Base-by-base conservation (phyloP, 2,888 invertebrate genomes). In the Marasmarcha lunaedactyla region DNA sequence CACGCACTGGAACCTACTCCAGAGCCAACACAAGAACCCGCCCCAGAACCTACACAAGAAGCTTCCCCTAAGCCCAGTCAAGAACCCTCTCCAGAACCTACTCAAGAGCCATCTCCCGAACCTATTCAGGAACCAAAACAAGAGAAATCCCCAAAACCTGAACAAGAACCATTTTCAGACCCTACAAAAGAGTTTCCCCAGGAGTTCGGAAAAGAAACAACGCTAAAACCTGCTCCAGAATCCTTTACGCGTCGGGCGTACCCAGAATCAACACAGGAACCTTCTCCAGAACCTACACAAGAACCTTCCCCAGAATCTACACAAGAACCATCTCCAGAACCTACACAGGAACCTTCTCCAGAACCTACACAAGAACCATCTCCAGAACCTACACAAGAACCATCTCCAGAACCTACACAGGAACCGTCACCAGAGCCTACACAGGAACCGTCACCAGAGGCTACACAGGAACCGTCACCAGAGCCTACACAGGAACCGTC, bases 341-440 rank as follows among this genome's bases (percentile, higher is more conserved):
- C 61, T 1, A 48, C 51, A 42, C 48, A 56, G 9, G 51, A 49
- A 38, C 47, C 52, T 7, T 43, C 49, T 37, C 14, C 51, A 11
- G 48, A 51, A 40, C 50, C 55, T 1, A 52, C 55, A 42, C 44
- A 20, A 20, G 20, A 20, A 20, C 37, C 55, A 9, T 46, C 53
- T 15, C 38, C 58, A 1, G 57, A 63, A 46, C 48, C 61, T 1
- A 48, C 51, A 43, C 48, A 57, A 10, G 51, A 49, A 38, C 47
- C 52, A 10, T 43, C 49, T 37, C 15, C 50, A 12, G 47, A 51
- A 39, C 50, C 55, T 1, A 52, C 55, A 42, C 44, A 55, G 1
- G 43, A 44, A 14, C 40, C 52, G 1, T 52, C 54, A 45, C 46
- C 52, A 0, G 46, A 53, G 26, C 43, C 53, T 2, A 47, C 51